Conservation (phyloP, 2,797 vertebrate genomes). For the Crotalus adamanteus region DNA sequence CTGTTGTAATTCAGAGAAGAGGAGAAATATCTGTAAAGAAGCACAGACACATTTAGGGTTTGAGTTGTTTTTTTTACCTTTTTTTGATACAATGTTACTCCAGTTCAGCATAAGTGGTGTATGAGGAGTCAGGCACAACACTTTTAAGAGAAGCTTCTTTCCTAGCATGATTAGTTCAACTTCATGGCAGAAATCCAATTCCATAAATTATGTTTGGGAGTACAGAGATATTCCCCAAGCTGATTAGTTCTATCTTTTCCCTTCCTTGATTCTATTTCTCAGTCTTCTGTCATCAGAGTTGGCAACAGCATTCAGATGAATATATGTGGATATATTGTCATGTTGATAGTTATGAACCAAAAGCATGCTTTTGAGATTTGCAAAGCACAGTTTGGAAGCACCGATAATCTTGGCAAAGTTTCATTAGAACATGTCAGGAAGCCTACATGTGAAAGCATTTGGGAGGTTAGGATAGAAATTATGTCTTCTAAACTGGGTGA, state of each 20-base stretch:
- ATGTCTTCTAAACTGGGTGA: neutral
- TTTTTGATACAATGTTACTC: neutral
- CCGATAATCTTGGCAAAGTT: neutral
- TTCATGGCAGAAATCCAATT: neutral
- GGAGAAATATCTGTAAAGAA: neutral
- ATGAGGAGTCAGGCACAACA: neutral
- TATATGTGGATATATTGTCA: neutral
- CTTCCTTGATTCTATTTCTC: neutral
- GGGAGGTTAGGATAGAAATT: neutral
- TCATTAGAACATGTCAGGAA: neutral
- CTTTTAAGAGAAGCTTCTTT: neutral
- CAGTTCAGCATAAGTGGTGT: neutral
- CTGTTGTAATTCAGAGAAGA: neutral
- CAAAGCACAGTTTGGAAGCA: neutral
- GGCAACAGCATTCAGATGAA: neutral
- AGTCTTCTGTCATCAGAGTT: neutral
- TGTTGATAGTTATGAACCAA: neutral
- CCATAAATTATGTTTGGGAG: neutral
- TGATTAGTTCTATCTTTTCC: neutral
- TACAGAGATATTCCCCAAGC: neutral
- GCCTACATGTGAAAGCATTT: neutral
- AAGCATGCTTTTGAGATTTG: neutral
- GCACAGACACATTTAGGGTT: neutral
- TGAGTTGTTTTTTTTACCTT: neutral
- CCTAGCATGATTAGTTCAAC: neutral